Base-by-base conservation (phyloP, 2,888 invertebrate genomes). In the Apotomis turbidana region DNA sequence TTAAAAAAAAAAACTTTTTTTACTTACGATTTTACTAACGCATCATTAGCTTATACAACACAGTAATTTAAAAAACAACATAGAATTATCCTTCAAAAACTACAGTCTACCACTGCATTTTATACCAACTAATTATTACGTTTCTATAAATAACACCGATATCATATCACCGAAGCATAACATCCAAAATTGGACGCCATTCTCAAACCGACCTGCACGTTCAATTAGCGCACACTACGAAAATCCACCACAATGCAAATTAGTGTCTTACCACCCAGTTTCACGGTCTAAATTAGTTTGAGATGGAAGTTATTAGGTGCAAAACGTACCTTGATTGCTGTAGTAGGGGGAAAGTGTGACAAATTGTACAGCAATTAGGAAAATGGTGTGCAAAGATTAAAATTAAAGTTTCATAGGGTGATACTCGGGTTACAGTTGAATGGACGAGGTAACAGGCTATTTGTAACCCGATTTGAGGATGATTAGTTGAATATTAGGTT, bases 351-450 rank as follows among this genome's bases (percentile, higher is more conserved):
- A 72, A 72, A 72, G 71, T 70, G 74, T 78, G 79, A 80, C 80
- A 80, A 81, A 80, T 80, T 76, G 77, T 76, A 72, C 74, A 75
- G 77, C 80, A 83, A 81, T 83, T 83, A 81, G 70, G 80, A 79
- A 79, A 82, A 71, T 71, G 78, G 78, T 80, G 78, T 79, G 76
- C 76, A 76, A 74, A 77, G 76, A 79, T 82, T 78, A 78, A 80
- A 80, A 78, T 81, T 76, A 79, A 82, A 78, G 74, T 76, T 75
- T 75, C 69, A 78, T 70, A 74, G 70, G 67, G 70, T 51, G 71
- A 60, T 70, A 70, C 61, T 61, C 15, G 9, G 67, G 66, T 67
- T 49, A 38, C 54, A 27, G 68, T 54, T 55, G 55, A 54, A 68
- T 54, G 66, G 49, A 44, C 52, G 36, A 69, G 46, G 54, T 69